These are phyloP conservation scores for Anoncus sp. DNA, from an alignment of 2,888 invertebrate genomes.

Conservation along the genomic window DNA sequence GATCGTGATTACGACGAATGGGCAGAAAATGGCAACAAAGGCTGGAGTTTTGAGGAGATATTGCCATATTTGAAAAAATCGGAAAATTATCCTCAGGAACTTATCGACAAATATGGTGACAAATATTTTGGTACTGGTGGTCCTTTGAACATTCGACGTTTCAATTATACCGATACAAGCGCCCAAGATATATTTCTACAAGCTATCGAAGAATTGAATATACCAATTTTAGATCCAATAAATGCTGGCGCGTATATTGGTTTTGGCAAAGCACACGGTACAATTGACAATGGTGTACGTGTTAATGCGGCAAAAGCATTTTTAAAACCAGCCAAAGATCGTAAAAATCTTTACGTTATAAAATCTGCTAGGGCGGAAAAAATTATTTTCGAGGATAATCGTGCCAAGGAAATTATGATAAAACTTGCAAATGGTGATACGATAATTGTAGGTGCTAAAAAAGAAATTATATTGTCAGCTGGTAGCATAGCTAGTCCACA, in stretches of 20 bases:
- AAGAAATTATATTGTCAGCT: constrained; percentile 87
- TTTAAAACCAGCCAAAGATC: constrained; percentile 82
- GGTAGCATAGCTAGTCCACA: constrained; percentile 89
- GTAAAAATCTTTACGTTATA: constrained; percentile 86
- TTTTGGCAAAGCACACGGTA: constrained; percentile 84
- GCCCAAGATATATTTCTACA: constrained; percentile 81
- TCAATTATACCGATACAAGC: constrained; percentile 77
- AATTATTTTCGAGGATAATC: constrained; percentile 83
- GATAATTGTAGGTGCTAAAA: constrained; percentile 82
- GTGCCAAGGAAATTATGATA: constrained; percentile 83
- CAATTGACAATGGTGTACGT: constrained; percentile 80
- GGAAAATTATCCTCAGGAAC: constrained; percentile 70
- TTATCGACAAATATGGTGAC: constrained; percentile 77
- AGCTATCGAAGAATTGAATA: constrained; percentile 84
- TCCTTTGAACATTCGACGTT: constrained; percentile 83
- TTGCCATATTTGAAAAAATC: constrained; percentile 79
- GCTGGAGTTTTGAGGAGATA: constrained; percentile 86
- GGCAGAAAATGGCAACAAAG: constrained; percentile 86
- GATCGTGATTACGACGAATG: constrained; percentile 87
- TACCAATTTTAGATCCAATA: constrained; percentile 79
- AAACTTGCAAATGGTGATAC: constrained; percentile 76
- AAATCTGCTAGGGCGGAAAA: constrained; percentile 85
- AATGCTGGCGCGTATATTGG: constrained; percentile 83
- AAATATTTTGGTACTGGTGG: constrained; percentile 82
- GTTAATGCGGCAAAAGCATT: constrained; percentile 83